Percentiles rank a stretch among this genome's conserved stretches.
Evolutionary conservation across 1,140 invertebrate species (phyloP).

Genomic region (Thalassaphorura encarpata): DNA sequence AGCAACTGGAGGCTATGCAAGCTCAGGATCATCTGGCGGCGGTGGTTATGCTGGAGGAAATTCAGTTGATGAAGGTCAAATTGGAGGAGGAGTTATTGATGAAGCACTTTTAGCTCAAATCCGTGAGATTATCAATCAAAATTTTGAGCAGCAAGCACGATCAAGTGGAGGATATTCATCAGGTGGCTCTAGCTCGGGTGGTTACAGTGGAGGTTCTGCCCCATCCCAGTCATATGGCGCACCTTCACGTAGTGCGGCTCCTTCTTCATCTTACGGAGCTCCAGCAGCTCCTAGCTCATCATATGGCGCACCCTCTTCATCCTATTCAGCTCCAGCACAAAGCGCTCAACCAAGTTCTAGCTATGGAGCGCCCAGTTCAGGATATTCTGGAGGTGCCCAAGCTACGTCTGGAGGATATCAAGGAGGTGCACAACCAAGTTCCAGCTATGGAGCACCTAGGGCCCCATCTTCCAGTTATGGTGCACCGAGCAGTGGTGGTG

Average conservation of each 20-base stretch:
- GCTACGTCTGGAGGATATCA: no score
- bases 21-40: no score
- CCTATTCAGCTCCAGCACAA: no score
- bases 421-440: neutral
- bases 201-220: neutral
- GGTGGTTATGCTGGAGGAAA: neutral
- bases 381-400: no score
- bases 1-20: neutral
- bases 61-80: neutral
- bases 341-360: neutral
- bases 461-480: neutral
- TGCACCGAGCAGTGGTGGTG: neutral
- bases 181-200: neutral
- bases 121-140: constrained; percentile 4
- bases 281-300: neutral
- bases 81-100: constrained; percentile 1
- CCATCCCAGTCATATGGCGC: neutral
- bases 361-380: no score
- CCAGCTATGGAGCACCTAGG: neutral
- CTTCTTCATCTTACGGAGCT: neutral
- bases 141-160: neutral
- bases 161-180: neutral
- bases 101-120: neutral
- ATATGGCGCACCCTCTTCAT: constrained; percentile 1
- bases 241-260: neutral